phyloP scores from a whole-genome alignment of 1,140 invertebrate species.

The Oryctes rhinoceros region DNA sequence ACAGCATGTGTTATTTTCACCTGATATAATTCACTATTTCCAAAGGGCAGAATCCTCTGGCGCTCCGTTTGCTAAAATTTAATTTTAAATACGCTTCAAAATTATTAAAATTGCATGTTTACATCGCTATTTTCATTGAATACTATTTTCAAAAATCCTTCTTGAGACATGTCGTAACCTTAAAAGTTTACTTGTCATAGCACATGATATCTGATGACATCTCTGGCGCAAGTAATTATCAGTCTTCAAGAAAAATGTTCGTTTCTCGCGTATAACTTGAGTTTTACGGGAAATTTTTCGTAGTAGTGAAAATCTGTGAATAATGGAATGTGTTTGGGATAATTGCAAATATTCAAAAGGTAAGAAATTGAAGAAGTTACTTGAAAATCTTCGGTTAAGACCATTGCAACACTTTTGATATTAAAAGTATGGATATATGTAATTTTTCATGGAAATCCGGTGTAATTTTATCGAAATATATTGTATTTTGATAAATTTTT shows the following conservation, averaged over 20 bases:
- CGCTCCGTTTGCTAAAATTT: constrained; percentile 16
- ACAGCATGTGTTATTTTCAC: constrained; percentile 42
- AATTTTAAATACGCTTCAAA: background rate
- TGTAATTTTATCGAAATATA: background rate
- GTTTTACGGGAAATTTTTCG: constrained; percentile 24
- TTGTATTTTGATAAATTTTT: background rate
- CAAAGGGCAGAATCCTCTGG: constrained; percentile 48
- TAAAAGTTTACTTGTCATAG: constrained; percentile 42
- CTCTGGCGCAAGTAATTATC: constrained; percentile 29
- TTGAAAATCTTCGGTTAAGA: constrained; percentile 5
- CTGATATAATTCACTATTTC: constrained; percentile 46
- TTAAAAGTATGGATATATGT: background rate
- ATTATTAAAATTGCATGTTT: background rate
- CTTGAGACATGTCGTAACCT: constrained; percentile 39
- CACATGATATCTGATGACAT: constrained; percentile 40
- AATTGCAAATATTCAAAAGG: background rate
- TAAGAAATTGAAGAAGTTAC: constrained; percentile 11
- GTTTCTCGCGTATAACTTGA: constrained; percentile 27
- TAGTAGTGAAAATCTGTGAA: background rate
- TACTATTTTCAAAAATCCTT: constrained; percentile 31
- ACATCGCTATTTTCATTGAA: constrained; percentile 29
- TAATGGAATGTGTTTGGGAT: background rate
- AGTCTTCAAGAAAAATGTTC: constrained; percentile 34
- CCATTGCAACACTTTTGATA: background rate
- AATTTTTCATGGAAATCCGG: background rate